phyloP scores from a whole-genome alignment of 2,888 invertebrate species.

The Xylota sylvarum region DNA sequence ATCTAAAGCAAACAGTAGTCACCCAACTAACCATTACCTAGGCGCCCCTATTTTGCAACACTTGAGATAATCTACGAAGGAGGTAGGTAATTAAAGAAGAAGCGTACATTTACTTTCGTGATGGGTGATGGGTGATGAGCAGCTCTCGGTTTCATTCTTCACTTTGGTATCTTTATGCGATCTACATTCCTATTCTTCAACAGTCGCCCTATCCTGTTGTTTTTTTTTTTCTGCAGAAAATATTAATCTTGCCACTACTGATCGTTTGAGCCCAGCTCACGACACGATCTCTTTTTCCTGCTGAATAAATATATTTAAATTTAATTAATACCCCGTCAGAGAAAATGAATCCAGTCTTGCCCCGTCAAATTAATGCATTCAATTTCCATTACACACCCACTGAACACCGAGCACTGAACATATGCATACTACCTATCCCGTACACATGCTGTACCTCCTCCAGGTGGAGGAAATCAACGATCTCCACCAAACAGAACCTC shows the following conservation, averaged over 20 bases:
- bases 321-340: conserved; percentile 72
- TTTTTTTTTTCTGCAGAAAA: conserved; percentile 8
- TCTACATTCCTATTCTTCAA: conserved; percentile 4
- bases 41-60: neutral
- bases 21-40: neutral
- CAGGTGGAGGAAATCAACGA: conserved; percentile 60
- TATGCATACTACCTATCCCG: conserved; percentile 47
- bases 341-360: conserved; percentile 65
- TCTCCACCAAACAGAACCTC: conserved; percentile 60
- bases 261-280: conserved; percentile 3
- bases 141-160: conserved; percentile 7
- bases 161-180: conserved; percentile 29
- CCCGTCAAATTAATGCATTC: conserved; percentile 76
- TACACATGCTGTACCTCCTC: conserved; percentile 42
- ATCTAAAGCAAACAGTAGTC: neutral
- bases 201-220: neutral
- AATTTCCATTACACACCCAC: conserved; percentile 77
- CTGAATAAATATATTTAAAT: conserved; percentile 74
- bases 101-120: neutral
- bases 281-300: conserved; percentile 15
- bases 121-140: neutral
- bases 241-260: conserved; percentile 39
- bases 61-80: neutral
- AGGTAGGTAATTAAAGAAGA: conserved; percentile 5
- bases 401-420: conserved; percentile 55